Percentiles rank a stretch among this genome's conserved stretches.
Evolutionary conservation across 2,113 vertebrate genomes (phyloP).

Genomic region (Nansenia antarctica): DNA sequence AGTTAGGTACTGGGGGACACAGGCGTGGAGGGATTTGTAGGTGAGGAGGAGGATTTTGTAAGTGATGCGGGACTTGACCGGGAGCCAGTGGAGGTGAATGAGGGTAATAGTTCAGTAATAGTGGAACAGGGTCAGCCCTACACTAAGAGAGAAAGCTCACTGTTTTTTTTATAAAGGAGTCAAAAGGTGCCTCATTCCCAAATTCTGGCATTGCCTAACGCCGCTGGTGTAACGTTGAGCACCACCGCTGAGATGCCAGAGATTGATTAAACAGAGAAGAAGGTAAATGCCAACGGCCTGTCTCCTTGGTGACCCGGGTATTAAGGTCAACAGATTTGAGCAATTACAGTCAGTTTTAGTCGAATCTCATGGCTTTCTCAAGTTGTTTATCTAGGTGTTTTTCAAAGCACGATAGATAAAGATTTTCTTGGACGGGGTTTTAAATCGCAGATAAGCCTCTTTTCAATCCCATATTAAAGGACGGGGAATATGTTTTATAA

Average conservation of each 20-base stretch:
- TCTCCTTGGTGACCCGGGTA: conserved; percentile 40
- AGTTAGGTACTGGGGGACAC: no score
- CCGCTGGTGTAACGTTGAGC: conserved; percentile 6
- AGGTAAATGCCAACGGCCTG: background rate
- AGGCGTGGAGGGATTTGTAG: no score
- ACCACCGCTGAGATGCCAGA: background rate
- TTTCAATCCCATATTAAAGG: background rate
- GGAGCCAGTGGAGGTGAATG: no score
- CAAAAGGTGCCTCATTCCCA: background rate
- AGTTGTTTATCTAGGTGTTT: background rate
- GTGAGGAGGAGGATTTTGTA: no score
- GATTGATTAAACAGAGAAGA: conserved; percentile 14
- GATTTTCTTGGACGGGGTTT: background rate
- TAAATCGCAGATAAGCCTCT: background rate
- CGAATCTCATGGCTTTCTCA: background rate
- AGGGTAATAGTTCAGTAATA: no score
- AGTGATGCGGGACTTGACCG: no score
- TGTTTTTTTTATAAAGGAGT: conserved; percentile 7
- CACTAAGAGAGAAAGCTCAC: no score
- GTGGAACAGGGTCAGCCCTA: no score
- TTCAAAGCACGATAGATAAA: background rate
- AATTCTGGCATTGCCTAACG: background rate
- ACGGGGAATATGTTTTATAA: background rate
- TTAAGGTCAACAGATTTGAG: conserved; percentile 60
- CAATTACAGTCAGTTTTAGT: conserved; percentile 13